Evolutionary conservation across 2,888 invertebrate genomes (phyloP), one percentile per base, ranked within the genome.

Genomic region (Phoenoteleia sp.): DNA sequence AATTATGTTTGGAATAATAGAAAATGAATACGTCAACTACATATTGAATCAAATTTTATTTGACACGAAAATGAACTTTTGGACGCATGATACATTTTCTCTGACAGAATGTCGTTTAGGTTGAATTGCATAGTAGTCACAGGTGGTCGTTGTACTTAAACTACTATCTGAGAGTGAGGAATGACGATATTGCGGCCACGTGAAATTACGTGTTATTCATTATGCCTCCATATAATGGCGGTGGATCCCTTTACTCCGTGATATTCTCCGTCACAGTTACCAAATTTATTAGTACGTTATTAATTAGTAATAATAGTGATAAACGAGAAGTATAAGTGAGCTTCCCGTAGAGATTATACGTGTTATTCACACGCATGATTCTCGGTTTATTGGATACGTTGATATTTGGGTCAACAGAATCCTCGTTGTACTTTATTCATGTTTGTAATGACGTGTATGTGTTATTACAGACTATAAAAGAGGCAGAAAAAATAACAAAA

Each of bases 181-280:
- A 17, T 6, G 49, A 19, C 21, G 56, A 64, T 56, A 75, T 69
- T 81, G 62, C 60, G 27, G 49, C 64, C 69, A 56, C 60, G 67
- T 45, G 81, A 81, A 69, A 75, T 81, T 81, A 71, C 76, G 56
- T 49, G 82, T 72, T 82, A 82, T 71, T 81, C 81, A 76, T 81
- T 71, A 69, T 62, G 27, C 49, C 47, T 23, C 47, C 29, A 52
- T 9, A 67, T 74, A 67, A 74, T 67, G 29, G 62, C 62, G 15
- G 19, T 4, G 39, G 13, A 67, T 74, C 52, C 64, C 60, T 74
- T 74, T 81, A 60, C 33, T 25, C 62, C 33, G 75, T 60, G 71
- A 56, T 64, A 72, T 66, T 74, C 58, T 39, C 67, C 66, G 64
- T 54, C 60, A 49, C 62, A 52, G 71, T 75, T 39, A 29, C 23